Base-by-base conservation (phyloP, 2,113 vertebrate genomes). In the Xyrauchen texanus region DNA sequence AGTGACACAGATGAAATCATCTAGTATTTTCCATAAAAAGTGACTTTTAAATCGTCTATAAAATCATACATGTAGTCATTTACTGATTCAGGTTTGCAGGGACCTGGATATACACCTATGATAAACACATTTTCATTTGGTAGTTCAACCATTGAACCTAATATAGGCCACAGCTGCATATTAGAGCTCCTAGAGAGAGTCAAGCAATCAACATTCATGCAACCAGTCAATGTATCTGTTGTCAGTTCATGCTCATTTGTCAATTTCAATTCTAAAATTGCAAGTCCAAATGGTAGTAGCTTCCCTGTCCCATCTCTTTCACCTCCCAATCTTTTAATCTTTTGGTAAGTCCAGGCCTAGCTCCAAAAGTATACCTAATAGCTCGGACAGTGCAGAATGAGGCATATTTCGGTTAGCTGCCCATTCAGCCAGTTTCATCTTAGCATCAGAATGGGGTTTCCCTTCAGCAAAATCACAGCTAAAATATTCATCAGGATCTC, bases 61-160 rank as follows among this genome's bases (percentile, higher is more conserved):
- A 65, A 65, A 65, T 65, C 63, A 42, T 65, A n/a, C 12, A 65
- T 11, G 63, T 65, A 65, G 45, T 65, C 63, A 45, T 65, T 11
- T 45, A 65, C 42, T 6, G 0, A 65, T 46, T 65, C 42, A 45
- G 42, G 63, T 42, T 65, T 65, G 13, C 34, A 45, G 44, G 63
- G 34, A 12, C 63, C 63, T 45, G 63, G 42, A 65, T 13, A 65
- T 42, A 65, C 34, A 65, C 63, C 63, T 45, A 65, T 65, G 34
- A 65, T 42, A 65, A 11, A 34, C 13, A 65, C 63, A 65, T 65
- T 65, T 45, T 34, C 63, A 45, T 6, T 65, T 34, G 63, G 63
- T 45, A 45, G 63, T 65, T 65, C 63, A 34, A 45, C 45, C 11
- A 65, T 65, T 42, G 13, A 13, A 45, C 0, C 42, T 42, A 65